Base-by-base conservation (phyloP, 64 coral and sea anemone species). In the Acropora tenuis region DNA sequence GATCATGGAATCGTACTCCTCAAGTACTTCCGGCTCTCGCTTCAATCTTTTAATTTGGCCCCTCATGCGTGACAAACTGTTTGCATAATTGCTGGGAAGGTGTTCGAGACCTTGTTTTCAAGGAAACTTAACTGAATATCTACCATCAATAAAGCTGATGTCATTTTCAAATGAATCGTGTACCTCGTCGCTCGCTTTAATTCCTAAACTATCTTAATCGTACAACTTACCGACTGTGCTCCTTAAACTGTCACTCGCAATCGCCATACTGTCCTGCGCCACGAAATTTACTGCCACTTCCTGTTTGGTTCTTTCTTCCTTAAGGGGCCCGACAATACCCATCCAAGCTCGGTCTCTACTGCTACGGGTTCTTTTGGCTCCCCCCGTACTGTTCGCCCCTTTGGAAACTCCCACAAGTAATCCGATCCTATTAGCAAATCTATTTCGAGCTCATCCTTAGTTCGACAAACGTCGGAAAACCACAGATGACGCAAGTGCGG, bases 351-450 rank as follows among this genome's bases (percentile, higher is more conserved):
- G 17, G 88, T 79, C 52, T 89, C 20, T 20, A 79, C 45, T 57
- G 88, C 88, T 6, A 89, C 88, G 12, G 75, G 88, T 48, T 89
- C 88, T 41, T 78, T 55, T 69, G 30, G 30, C 30, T 30, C 30
- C 30, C 30, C 30, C 30, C 30, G 30, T 30, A 30, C 10, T 3
- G 52, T 76, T 55, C 4, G 9, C 17, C 75, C 88, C 88, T 57
- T 78, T 42, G 77, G 87, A 89, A 89, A 89, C 8, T 75, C 42
- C 87, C 87, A 76, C 87, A 89, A 89, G 43, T 66, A 77, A 60
- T 89, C 73, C 11, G 73, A 18, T 8, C 87, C 87, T 65, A 89
- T 67, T 17, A 78, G 43, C 16, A 89, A 49, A n/a, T 89, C 87
- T 42, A 89, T 78, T 58, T 50, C 50, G 15, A 77, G 53, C 6